These are phyloP conservation scores for Sceloporus undulatus DNA, from an alignment of 2,113 vertebrate species.

Conservation along the genomic window DNA sequence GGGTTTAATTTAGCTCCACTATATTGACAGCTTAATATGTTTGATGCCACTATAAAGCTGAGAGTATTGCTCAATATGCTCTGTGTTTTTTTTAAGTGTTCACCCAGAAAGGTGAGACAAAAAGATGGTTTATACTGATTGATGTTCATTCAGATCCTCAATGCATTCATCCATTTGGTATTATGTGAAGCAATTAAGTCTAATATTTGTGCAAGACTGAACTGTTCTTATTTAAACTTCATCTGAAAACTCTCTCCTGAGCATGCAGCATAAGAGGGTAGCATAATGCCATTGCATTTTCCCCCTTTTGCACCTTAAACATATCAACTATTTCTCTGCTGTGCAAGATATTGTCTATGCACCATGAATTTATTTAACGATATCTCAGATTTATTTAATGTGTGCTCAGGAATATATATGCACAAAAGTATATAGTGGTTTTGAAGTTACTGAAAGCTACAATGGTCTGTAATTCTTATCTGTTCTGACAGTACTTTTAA, in stretches of 20 bases:
- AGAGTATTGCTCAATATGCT: constrained; percentile 7
- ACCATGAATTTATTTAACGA: neutral
- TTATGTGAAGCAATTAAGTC: constrained; percentile 22
- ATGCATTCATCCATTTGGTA: constrained; percentile 15
- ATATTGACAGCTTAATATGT: constrained; percentile 32
- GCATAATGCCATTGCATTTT: neutral
- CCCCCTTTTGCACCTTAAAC: neutral
- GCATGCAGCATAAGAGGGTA: neutral
- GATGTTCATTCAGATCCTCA: constrained; percentile 22
- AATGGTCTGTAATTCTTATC: neutral
- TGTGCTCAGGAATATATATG: neutral
- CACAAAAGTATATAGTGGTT: neutral
- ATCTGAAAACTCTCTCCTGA: neutral
- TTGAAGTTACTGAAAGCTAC: neutral
- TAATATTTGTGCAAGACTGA: constrained; percentile 30
- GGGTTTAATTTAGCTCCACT: constrained; percentile 24
- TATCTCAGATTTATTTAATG: neutral
- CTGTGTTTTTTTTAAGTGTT: constrained; percentile 22
- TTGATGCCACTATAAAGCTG: constrained; percentile 19
- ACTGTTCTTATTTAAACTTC: constrained; percentile 28
- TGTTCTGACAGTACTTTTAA: neutral
- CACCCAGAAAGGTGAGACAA: constrained; percentile 3
- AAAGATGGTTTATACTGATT: neutral
- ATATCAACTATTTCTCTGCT: neutral
- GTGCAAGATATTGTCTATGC: constrained; percentile 4